These are phyloP conservation scores for Nomada fabriciana DNA, from an alignment of 2,888 invertebrate genomes.

Conservation along the genomic window DNA sequence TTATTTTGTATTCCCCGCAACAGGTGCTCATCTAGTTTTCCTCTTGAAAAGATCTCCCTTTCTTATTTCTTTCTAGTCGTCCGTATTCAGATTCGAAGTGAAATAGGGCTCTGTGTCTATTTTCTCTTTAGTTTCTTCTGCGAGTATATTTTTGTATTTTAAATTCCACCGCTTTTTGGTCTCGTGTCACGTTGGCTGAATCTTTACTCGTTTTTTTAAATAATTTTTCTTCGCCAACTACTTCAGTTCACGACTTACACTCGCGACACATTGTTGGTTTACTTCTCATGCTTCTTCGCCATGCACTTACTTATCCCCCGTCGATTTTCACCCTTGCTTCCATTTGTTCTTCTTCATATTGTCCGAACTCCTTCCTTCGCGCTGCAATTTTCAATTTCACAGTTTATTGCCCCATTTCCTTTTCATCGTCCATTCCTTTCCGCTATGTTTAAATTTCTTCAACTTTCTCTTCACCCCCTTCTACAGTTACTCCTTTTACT, in stretches of 20 bases:
- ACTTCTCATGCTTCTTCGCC: neutral
- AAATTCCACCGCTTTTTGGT: neutral
- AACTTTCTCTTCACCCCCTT: conserved; percentile 9
- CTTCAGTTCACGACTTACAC: neutral
- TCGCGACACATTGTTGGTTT: neutral
- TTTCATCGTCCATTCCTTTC: conserved; percentile 15
- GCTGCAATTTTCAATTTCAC: no score
- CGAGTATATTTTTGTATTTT: neutral
- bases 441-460: conserved; percentile 1
- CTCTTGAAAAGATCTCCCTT: no score
- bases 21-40: no score
- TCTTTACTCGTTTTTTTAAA: neutral
- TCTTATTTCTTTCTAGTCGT: no score
- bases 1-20: no score
- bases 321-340: neutral
- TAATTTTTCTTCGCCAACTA: neutral
- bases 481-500: conserved; percentile 7
- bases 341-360: neutral
- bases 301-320: neutral
- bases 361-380: neutral
- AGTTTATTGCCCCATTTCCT: neutral
- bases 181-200: no score
- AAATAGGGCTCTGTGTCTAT: no score
- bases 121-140: neutral
- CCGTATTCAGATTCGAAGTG: no score